These are phyloP conservation scores for Drosophila pseudoobscura DNA, from an alignment of 1,140 invertebrate genomes.

Conservation along the genomic window DNA sequence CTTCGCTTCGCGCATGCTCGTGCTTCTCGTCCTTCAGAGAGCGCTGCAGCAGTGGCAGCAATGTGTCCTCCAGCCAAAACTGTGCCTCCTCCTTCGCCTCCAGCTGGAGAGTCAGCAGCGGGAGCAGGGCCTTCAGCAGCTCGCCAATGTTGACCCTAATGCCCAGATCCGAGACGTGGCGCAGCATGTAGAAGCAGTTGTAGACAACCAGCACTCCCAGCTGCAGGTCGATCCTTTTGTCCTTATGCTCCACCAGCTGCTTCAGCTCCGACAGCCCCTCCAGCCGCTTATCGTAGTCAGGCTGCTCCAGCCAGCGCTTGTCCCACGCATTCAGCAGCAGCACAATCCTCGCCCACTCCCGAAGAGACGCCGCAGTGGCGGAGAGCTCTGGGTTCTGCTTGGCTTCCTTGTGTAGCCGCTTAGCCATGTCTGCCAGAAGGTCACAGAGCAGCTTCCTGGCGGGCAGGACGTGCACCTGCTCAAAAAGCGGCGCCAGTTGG, in stretches of 20 bases:
- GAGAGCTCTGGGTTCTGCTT: slow-evolving; percentile 22
- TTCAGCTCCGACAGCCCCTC: slow-evolving; percentile 87
- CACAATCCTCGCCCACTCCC: slow-evolving; percentile 85
- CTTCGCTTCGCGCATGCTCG: slow-evolving; percentile 89
- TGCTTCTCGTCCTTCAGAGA: slow-evolving; percentile 87
- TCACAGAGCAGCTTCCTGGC: slow-evolving; percentile 88
- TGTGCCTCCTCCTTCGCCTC: slow-evolving; percentile 83
- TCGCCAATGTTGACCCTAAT: slow-evolving; percentile 90
- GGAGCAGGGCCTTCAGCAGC: slow-evolving; percentile 88
- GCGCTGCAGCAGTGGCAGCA: slow-evolving; percentile 88
- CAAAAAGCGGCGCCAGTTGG: slow-evolving; percentile 87
- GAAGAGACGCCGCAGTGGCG: slow-evolving; percentile 13
- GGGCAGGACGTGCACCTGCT: slow-evolving; percentile 85
- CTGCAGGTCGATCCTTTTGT: slow-evolving; percentile 85
- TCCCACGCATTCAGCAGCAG: slow-evolving; percentile 93
- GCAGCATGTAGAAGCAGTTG: slow-evolving; percentile 92
- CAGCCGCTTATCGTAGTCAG: slow-evolving; percentile 93
- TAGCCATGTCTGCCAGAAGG: slow-evolving; percentile 85
- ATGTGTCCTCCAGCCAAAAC: slow-evolving; percentile 89
- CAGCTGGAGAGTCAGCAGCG: slow-evolving; percentile 53
- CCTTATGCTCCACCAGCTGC: slow-evolving; percentile 83
- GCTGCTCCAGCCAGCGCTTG: slow-evolving; percentile 93
- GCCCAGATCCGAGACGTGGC: slow-evolving; percentile 91
- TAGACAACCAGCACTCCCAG: slow-evolving; percentile 90
- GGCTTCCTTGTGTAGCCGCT: slow-evolving; percentile 74